These are phyloP conservation scores for Mesorhabditis sp. DNA, from an alignment of 2,888 invertebrate genomes.

Conservation along the genomic window DNA sequence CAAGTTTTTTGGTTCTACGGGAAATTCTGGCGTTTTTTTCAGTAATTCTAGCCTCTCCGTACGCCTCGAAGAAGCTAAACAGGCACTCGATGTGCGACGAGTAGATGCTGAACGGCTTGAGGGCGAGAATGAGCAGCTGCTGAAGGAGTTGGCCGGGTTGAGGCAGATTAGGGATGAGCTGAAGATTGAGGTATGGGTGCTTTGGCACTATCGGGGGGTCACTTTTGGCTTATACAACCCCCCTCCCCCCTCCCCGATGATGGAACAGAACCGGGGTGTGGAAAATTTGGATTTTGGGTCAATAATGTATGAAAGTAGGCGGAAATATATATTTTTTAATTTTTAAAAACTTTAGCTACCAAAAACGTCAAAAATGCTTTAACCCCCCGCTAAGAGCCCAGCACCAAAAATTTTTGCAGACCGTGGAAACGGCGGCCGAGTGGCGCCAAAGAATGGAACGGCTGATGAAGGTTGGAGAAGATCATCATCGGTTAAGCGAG, in stretches of 20 bases:
- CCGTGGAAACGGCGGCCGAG: background rate
- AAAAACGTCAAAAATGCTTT: too few relatives aligned
- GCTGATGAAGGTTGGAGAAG: background rate
- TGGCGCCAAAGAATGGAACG: background rate
- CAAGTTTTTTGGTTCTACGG: background rate
- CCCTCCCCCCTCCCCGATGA: too few relatives aligned
- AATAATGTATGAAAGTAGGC: too few relatives aligned
- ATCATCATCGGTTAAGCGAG: background rate
- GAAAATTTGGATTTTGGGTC: too few relatives aligned
- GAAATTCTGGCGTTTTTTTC: background rate
- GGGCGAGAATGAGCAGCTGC: background rate
- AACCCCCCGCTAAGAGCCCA: too few relatives aligned
- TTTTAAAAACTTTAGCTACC: too few relatives aligned
- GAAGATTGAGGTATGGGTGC: background rate
- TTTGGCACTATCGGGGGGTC: too few relatives aligned
- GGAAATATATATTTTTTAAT: too few relatives aligned
- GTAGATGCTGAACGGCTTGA: background rate
- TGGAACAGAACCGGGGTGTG: too few relatives aligned
- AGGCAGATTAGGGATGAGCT: background rate
- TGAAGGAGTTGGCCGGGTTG: background rate
- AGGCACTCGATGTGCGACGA: background rate
- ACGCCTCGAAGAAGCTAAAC: background rate
- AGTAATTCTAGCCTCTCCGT: background rate
- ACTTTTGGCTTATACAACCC: too few relatives aligned
- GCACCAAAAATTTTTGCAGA: background rate